A percentile compares a stretch with the other conserved stretches of the same genome.
These are phyloP conservation scores for Alosa alosa DNA, from an alignment of 2,113 vertebrate species.

Conservation along the genomic window DNA sequence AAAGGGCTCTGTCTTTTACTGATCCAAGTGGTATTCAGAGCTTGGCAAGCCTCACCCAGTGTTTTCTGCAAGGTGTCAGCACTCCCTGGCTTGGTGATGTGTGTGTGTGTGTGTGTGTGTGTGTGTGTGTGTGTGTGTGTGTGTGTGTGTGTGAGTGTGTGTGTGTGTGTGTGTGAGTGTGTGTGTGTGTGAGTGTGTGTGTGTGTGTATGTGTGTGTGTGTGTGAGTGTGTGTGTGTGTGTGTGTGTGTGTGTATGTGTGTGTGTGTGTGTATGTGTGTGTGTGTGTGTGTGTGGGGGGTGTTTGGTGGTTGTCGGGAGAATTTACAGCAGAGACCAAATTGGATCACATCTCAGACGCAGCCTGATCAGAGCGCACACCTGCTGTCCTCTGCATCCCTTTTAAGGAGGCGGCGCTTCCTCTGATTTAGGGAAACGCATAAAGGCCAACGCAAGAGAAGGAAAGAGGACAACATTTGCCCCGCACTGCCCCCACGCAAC, in stretches of 20 bases:
- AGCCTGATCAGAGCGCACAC: slow-evolving; percentile 56
- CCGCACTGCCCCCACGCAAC: background rate
- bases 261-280: slow-evolving; percentile 15
- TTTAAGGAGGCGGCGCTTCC: slow-evolving; percentile 47
- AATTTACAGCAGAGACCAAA: slow-evolving; percentile 70
- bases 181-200: background rate
- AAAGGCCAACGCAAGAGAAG: background rate
- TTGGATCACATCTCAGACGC: slow-evolving; percentile 64
- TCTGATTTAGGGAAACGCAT: background rate
- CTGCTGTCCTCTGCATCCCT: slow-evolving; percentile 58
- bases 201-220: slow-evolving; percentile 17
- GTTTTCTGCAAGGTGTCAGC: background rate
- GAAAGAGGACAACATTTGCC: background rate
- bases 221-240: slow-evolving; percentile 21
- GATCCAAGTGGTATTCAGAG: background rate
- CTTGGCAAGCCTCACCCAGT: background rate
- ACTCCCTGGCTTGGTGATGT: background rate
- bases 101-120: background rate
- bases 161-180: background rate
- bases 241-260: slow-evolving; percentile 32
- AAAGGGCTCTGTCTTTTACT: background rate
- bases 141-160: slow-evolving; percentile 32
- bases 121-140: slow-evolving; percentile 7
- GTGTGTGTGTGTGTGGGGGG: background rate
- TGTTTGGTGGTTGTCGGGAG: slow-evolving; percentile 28